These are phyloP conservation scores for Macaria notata DNA, from an alignment of 2,888 invertebrate genomes.

Conservation along the genomic window DNA sequence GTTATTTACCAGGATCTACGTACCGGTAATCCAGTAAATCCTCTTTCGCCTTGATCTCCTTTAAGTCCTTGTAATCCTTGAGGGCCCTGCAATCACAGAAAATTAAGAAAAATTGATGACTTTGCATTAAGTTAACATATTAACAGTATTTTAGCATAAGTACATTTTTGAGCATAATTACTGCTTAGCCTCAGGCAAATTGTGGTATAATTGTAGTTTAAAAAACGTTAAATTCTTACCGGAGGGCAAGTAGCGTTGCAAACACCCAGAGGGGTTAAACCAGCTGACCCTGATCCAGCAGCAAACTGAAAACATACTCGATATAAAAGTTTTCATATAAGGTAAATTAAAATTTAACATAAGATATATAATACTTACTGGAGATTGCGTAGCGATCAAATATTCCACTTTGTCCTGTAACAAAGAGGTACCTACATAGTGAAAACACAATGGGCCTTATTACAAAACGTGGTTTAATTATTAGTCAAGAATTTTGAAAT, in stretches of 20 bases:
- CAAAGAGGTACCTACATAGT: too few species aligned
- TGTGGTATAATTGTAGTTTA: too few species aligned
- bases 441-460: too few species aligned
- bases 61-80: constrained; percentile 71
- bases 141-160: too few species aligned
- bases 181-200: too few species aligned
- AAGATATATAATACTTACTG: too few species aligned
- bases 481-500: too few species aligned
- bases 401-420: constrained; percentile 44
- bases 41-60: constrained; percentile 72
- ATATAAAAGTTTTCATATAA: background rate
- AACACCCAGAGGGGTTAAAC: constrained; percentile 30
- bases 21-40: constrained; percentile 72
- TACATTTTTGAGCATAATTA: too few species aligned
- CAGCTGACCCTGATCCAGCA: constrained; percentile 31
- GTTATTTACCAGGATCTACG: background rate
- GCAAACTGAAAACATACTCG: constrained; percentile 42
- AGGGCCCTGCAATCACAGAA: constrained; percentile 61
- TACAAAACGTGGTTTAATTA: too few species aligned
- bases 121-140: too few species aligned
- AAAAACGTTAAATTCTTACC: constrained; percentile 44
- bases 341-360: too few species aligned
- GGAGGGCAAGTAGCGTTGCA: constrained; percentile 64
- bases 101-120: background rate
- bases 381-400: constrained; percentile 41